Evolutionary conservation across 2,888 invertebrate genomes (phyloP).

Genomic region (Drosophila demipolita): DNA sequence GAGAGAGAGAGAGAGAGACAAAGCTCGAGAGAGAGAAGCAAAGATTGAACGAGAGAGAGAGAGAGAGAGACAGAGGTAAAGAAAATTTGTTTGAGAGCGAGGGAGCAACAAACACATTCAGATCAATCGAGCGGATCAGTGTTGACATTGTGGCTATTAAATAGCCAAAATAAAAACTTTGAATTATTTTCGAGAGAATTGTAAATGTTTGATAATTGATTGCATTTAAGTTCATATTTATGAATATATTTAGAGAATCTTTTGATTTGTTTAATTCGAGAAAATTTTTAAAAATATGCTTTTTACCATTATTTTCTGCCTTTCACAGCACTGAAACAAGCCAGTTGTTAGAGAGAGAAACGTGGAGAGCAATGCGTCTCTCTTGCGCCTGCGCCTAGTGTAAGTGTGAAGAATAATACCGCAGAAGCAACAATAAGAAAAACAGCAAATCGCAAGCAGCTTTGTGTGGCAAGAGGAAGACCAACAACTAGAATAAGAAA

Average conservation of each 20-base stretch:
- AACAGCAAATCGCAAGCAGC: slow-evolving; percentile 33
- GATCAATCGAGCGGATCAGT: slow-evolving; percentile 10
- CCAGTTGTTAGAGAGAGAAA: neutral
- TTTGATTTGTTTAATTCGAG: neutral
- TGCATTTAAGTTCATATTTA: neutral
- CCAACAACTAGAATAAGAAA: slow-evolving; percentile 16
- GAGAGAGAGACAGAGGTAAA: neutral
- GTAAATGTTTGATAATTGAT: neutral
- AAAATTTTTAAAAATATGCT: neutral
- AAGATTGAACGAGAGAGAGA: slow-evolving; percentile 10
- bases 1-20: neutral
- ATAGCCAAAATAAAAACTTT: neutral
- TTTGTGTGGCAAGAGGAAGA: slow-evolving; percentile 30
- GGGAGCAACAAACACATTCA: neutral
- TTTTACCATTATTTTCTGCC: neutral
- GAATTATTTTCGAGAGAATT: neutral
- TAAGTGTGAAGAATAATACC: slow-evolving; percentile 40
- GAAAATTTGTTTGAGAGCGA: neutral
- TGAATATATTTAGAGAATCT: neutral
- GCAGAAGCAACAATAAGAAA: slow-evolving; percentile 35
- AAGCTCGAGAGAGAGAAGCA: too few relatives aligned
- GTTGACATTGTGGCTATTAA: slow-evolving; percentile 4
- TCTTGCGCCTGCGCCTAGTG: slow-evolving; percentile 50
- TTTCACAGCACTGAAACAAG: slow-evolving; percentile 2
- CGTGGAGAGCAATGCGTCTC: slow-evolving; percentile 20